Evolutionary conservation across 2,888 invertebrate species (phyloP).

Genomic region (Gastrophysa polygoni): DNA sequence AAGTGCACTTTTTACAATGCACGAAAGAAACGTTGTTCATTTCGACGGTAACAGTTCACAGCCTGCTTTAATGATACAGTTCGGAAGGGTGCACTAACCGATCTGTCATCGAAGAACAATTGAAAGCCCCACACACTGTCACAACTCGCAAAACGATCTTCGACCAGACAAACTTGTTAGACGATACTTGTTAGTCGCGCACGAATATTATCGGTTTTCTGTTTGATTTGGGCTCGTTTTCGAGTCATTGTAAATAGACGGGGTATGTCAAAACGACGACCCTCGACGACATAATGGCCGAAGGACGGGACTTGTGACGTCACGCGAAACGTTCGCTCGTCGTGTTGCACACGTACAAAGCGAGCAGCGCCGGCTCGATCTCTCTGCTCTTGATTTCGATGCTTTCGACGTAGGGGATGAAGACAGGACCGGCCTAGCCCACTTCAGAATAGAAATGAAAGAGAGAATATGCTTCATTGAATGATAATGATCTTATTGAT

Average conservation of each 20-base stretch:
- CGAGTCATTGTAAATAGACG: neutral
- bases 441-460: no score
- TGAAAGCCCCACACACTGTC: neutral
- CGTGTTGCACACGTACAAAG: neutral
- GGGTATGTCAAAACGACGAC: neutral
- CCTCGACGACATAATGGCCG: neutral
- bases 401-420: conserved; percentile 22
- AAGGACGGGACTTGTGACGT: conserved; percentile 9
- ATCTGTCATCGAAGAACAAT: no score
- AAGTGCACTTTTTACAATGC: neutral
- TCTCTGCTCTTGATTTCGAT: neutral
- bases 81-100: neutral
- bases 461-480: no score
- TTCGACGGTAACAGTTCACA: neutral
- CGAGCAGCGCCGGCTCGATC: neutral
- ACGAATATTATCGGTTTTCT: conserved; percentile 1
- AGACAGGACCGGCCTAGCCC: conserved; percentile 17
- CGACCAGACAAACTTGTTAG: neutral
- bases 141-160: neutral
- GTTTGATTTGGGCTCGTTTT: conserved; percentile 14
- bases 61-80: neutral
- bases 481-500: no score
- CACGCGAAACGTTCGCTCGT: conserved; percentile 13
- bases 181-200: neutral
- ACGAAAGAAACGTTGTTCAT: neutral